Conservation (phyloP, 2,888 invertebrate genomes). For the Meloe dianella region DNA sequence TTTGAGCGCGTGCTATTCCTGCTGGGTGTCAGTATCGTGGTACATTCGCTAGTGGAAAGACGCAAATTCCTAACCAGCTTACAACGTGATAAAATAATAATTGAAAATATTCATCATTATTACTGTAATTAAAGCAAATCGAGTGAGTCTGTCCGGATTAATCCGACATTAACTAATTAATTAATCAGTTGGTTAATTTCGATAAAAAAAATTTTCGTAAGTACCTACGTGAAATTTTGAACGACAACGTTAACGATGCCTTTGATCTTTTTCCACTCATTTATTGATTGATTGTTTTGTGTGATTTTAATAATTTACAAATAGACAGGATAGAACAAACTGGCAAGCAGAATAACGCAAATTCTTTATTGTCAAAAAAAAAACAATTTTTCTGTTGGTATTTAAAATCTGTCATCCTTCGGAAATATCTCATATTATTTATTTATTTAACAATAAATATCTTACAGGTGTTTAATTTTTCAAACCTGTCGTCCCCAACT, state of each 20-base stretch:
- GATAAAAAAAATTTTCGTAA: too few species aligned
- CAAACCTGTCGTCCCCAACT: neutral
- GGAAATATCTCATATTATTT: neutral
- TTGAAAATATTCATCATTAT: neutral
- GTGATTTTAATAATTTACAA: neutral
- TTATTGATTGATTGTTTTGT: neutral
- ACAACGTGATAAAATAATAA: neutral
- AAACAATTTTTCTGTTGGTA: neutral
- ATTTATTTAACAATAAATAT: neutral
- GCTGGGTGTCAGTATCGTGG: constrained; percentile 32
- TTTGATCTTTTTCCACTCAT: neutral
- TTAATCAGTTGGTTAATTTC: neutral
- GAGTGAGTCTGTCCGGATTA: neutral
- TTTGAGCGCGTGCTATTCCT: constrained; percentile 29
- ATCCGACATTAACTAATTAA: neutral
- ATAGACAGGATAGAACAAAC: neutral
- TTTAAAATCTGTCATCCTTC: neutral
- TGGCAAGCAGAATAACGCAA: neutral
- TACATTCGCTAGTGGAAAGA: constrained; percentile 29
- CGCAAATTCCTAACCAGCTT: constrained; percentile 13
- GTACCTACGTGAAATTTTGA: neutral
- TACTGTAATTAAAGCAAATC: neutral
- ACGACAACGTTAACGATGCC: neutral
- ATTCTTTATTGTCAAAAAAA: neutral
- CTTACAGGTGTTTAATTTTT: constrained; percentile 6